Evolutionary conservation across 2,888 invertebrate genomes (phyloP).

Genomic region (Orthonychiurus folsomi): DNA sequence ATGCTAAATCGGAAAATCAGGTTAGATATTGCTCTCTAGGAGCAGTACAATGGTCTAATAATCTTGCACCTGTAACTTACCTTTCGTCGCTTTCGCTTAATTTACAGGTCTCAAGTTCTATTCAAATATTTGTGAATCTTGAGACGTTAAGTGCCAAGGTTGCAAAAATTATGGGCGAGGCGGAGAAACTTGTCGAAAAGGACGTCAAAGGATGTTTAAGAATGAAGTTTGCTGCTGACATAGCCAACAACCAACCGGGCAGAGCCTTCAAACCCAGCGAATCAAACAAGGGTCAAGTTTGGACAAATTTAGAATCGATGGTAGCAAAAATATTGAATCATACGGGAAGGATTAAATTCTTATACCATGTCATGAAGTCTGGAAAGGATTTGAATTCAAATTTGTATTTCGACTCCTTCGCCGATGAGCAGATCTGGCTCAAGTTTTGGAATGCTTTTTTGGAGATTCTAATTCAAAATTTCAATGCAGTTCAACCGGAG

Average conservation of each 20-base stretch:
- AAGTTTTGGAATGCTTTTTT: constrained; percentile 36
- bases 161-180: constrained; percentile 46
- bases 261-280: constrained; percentile 3
- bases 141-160: constrained; percentile 47
- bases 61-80: no score
- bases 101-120: constrained; percentile 54
- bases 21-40: constrained; percentile 43
- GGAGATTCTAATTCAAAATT: constrained; percentile 26
- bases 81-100: constrained; percentile 30
- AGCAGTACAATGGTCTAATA: not conserved
- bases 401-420: constrained; percentile 24
- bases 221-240: constrained; percentile 21
- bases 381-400: constrained; percentile 32
- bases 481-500: constrained; percentile 44
- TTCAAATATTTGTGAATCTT: constrained; percentile 57
- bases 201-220: constrained; percentile 49
- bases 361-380: constrained; percentile 4
- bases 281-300: constrained; percentile 47
- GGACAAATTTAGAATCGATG: constrained; percentile 68
- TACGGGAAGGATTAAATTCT: constrained; percentile 21
- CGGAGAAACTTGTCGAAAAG: constrained; percentile 46
- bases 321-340: constrained; percentile 24
- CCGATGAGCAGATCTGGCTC: constrained; percentile 18
- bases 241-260: constrained; percentile 3
- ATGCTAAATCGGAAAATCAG: constrained; percentile 61